Evolutionary conservation across 2,888 invertebrate genomes (phyloP).

Genomic region (Stenodema calcarata): DNA sequence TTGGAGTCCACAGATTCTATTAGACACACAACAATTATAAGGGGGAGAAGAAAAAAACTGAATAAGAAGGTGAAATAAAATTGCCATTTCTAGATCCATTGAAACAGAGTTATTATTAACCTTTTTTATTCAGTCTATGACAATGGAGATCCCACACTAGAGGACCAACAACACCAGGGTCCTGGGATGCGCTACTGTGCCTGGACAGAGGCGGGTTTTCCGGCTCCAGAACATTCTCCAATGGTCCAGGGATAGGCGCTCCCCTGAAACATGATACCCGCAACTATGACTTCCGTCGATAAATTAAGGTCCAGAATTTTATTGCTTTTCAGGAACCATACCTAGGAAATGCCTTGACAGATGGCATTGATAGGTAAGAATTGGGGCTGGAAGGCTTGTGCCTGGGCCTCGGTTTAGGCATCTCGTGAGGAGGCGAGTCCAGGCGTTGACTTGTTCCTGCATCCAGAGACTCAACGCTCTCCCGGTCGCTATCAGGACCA

Average conservation of each 20-base stretch:
- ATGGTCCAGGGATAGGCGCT: slow-evolving; percentile 74
- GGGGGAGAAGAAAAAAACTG: too few species aligned
- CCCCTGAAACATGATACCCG: slow-evolving; percentile 63
- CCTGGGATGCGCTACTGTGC: slow-evolving; percentile 74
- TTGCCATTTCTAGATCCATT: too few species aligned
- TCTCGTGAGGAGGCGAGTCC: slow-evolving; percentile 6
- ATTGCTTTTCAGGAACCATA: slow-evolving; percentile 57
- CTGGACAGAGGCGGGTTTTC: slow-evolving; percentile 63
- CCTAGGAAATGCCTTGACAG: slow-evolving; percentile 83
- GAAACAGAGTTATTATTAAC: slow-evolving; percentile 44
- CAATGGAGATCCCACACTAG: slow-evolving; percentile 83
- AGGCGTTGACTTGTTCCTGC: background rate
- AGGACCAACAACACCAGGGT: slow-evolving; percentile 84
- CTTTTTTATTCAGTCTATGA: slow-evolving; percentile 62
- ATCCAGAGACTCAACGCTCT: slow-evolving; percentile 28
- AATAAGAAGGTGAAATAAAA: too few species aligned
- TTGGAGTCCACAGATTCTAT: too few species aligned
- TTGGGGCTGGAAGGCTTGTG: slow-evolving; percentile 65
- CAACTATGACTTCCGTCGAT: too few species aligned
- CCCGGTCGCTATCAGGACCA: slow-evolving; percentile 27
- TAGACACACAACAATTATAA: too few species aligned
- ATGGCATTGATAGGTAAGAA: slow-evolving; percentile 85
- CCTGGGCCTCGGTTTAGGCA: slow-evolving; percentile 54
- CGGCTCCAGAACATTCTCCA: slow-evolving; percentile 79
- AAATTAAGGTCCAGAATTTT: too few species aligned